These are phyloP conservation scores for Circaetus cinerascens DNA, from an alignment of 2,113 vertebrate species.

Conservation along the genomic window DNA sequence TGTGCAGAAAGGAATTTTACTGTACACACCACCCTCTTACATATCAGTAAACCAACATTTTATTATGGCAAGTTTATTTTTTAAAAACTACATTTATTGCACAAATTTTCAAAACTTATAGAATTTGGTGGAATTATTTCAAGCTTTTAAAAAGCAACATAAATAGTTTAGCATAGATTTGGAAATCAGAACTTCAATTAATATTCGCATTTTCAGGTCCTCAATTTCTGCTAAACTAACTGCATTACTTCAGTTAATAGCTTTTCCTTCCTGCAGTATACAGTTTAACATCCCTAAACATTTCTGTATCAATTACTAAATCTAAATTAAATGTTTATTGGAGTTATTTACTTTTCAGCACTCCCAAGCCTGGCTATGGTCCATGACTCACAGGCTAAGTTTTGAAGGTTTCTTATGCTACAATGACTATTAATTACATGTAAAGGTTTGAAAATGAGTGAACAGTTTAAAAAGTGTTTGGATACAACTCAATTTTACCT, in stretches of 20 bases:
- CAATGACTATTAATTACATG: slow-evolving; percentile 56
- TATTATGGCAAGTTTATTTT: background rate
- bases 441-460: slow-evolving; percentile 43
- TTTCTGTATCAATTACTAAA: slow-evolving; percentile 53
- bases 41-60: background rate
- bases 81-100: background rate
- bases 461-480: slow-evolving; percentile 19
- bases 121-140: background rate
- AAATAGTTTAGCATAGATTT: slow-evolving; percentile 5
- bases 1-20: background rate
- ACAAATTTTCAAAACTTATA: background rate
- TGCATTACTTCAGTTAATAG: slow-evolving; percentile 35
- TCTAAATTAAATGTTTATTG: slow-evolving; percentile 61
- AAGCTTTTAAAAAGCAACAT: slow-evolving; percentile 2
- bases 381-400: slow-evolving; percentile 9
- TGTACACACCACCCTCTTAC: background rate
- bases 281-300: slow-evolving; percentile 9
- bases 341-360: slow-evolving; percentile 45
- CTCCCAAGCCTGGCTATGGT: background rate
- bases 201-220: slow-evolving; percentile 26
- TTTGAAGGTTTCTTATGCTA: slow-evolving; percentile 14
- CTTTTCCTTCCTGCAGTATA: slow-evolving; percentile 24
- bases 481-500: slow-evolving; percentile 37
- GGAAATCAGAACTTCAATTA: slow-evolving; percentile 46
- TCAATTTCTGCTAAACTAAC: slow-evolving; percentile 37